phyloP scores from a whole-genome alignment of 2,797 vertebrate species.

The Phataginus tricuspis region DNA sequence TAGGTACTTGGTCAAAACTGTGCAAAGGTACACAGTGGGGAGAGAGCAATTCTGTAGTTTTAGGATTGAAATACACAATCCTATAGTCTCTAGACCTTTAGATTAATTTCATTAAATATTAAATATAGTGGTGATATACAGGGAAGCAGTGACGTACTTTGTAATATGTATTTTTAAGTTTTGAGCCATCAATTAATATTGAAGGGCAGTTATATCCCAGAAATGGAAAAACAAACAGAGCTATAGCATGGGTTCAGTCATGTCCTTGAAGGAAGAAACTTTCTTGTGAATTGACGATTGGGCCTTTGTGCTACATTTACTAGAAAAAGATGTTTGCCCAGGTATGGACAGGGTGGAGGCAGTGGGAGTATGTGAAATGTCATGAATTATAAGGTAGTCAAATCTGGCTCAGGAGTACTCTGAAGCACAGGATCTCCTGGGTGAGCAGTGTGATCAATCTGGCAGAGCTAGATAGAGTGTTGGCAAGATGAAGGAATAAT shows the following conservation, averaged over 20 bases:
- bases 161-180: constrained; percentile 40
- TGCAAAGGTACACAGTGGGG: neutral
- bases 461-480: constrained; percentile 25
- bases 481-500: constrained; percentile 68
- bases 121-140: constrained; percentile 5
- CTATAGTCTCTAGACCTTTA: constrained; percentile 39
- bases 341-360: constrained; percentile 8
- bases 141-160: constrained; percentile 38
- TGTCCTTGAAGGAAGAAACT: constrained; percentile 50
- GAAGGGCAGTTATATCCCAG: constrained; percentile 9
- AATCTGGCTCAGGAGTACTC: constrained; percentile 37
- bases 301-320: constrained; percentile 1
- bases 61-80: neutral
- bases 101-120: constrained; percentile 37
- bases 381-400: constrained; percentile 50
- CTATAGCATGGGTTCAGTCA: constrained; percentile 20
- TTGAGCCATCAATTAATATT: constrained; percentile 47
- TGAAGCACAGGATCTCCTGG: constrained; percentile 22
- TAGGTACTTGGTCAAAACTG: constrained; percentile 5
- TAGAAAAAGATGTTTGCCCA: constrained; percentile 51
- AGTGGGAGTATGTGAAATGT: constrained; percentile 33
- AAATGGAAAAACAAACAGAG: constrained; percentile 56
- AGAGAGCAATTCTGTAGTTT: neutral
- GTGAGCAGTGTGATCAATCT: constrained; percentile 18
- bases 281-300: constrained; percentile 25